Evolutionary conservation across 2,113 vertebrate species (phyloP), one percentile per base, ranked within the genome.

Genomic region (western clawed frog (Xenopus tropicalis)): DNA sequence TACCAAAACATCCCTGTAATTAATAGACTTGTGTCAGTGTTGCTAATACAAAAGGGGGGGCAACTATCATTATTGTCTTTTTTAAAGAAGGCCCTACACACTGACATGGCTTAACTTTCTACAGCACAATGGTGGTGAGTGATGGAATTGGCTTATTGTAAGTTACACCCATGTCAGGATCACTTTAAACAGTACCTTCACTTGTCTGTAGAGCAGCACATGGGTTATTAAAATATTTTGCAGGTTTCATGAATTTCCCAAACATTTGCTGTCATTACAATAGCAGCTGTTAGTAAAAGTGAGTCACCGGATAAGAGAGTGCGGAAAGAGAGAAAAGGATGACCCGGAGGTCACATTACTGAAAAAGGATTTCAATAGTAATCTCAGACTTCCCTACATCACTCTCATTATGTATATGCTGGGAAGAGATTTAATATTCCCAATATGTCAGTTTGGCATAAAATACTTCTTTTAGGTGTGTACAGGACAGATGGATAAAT

Each of bases 221-320:
- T 23, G 24, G 72, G 72, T 75, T 75, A 69, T 22, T 69, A 69
- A 75, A 68, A 69, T 48, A 75, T 74, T 59, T n/a, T 67, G n/a
- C 42, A 61, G 58, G 66, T 75, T 17, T 52, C 43, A 67, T 69
- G 37, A 61, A 42, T 13, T 68, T 20, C 65, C 64, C 52, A 22
- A 67, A 74, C 46, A 43, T 46, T 56, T 67, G 54, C 54, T 59
- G 37, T 69, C 44, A 75, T 52, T 69, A 29, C 69, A 44, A 43
- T 62, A 54, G 66, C 72, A 75, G 65, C 72, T 75, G 65, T 68
- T 59, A 69, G 66, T 61, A 69, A 61, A 68, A 52, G 46, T 68
- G 72, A 75, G 43, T 69, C 66, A 75, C 58, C 29, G 43, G 54
- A 69, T 69, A 75, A 37, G 51, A 58, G 42, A 59, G 63, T 2